phyloP scores from a whole-genome alignment of 2,113 vertebrate species.

The Ictalurus furcatus region DNA sequence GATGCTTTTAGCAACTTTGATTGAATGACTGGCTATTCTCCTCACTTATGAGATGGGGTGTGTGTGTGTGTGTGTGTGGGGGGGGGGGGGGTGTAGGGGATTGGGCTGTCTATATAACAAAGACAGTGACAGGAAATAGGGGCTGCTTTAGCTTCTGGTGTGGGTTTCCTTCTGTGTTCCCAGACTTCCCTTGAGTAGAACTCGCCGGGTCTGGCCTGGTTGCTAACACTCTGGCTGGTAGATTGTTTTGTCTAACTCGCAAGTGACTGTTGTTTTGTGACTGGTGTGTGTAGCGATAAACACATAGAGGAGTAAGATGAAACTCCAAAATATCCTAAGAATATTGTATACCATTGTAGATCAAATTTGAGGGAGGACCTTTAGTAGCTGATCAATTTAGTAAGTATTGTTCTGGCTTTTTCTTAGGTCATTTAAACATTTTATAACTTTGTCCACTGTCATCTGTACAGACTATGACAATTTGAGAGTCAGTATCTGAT shows the following conservation, averaged over 20 bases:
- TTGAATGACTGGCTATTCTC: not conserved
- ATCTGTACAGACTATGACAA: too few species aligned
- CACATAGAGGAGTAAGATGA: not conserved
- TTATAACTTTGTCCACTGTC: not conserved
- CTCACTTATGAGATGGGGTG: too few species aligned
- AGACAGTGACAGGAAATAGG: not conserved
- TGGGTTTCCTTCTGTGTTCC: not conserved
- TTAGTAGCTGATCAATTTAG: not conserved
- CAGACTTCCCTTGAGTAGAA: not conserved
- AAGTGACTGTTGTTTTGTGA: not conserved
- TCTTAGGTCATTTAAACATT: not conserved
- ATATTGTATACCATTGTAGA: not conserved
- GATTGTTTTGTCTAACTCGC: not conserved
- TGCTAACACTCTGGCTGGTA: not conserved
- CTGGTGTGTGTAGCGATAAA: not conserved
- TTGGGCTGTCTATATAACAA: not conserved
- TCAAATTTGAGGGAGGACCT: not conserved
- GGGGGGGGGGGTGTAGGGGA: too few species aligned
- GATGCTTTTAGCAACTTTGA: not conserved
- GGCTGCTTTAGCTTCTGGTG: not conserved
- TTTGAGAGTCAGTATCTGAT: not conserved
- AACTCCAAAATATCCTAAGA: not conserved
- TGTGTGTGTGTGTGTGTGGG: too few species aligned
- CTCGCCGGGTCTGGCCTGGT: not conserved
- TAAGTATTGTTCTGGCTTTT: not conserved